A percentile compares a stretch with the other conserved stretches of the same genome.
These are phyloP conservation scores for Physella acuta DNA, from an alignment of 1,140 invertebrate genomes.

Conservation along the genomic window DNA sequence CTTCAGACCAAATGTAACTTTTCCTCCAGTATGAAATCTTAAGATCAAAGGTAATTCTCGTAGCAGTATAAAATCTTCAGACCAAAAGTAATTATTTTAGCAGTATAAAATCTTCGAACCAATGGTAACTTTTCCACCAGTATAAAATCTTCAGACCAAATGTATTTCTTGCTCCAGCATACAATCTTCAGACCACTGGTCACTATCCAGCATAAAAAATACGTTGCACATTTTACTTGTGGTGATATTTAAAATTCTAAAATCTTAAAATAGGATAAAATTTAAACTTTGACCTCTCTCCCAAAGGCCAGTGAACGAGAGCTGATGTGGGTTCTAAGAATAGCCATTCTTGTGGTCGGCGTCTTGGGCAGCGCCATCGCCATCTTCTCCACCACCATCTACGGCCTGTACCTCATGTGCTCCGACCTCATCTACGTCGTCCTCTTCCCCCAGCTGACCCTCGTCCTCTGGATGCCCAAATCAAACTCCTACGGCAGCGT, in stretches of 20 bases:
- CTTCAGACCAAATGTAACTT: not conserved
- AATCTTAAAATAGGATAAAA: too few relatives aligned
- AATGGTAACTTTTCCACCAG: not conserved
- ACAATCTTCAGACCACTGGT: not conserved
- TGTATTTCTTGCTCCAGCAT: not conserved
- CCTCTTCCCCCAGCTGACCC: conserved; percentile 44
- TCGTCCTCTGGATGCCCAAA: conserved; percentile 56
- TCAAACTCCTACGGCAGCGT: conserved; percentile 92
- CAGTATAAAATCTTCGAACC: too few relatives aligned
- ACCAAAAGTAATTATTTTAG: too few relatives aligned
- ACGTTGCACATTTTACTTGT: conserved; percentile 1
- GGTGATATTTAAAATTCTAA: too few relatives aligned
- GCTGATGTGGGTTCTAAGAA: conserved; percentile 42
- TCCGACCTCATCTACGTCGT: conserved; percentile 43
- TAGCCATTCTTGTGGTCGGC: conserved; percentile 34
- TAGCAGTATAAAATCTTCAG: too few relatives aligned
- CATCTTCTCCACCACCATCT: conserved; percentile 36
- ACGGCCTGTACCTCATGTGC: conserved; percentile 43
- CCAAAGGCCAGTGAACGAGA: conserved; percentile 42
- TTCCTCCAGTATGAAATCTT: not conserved
- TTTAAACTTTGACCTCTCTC: too few relatives aligned
- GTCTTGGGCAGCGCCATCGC: conserved; percentile 42
- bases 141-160: too few relatives aligned
- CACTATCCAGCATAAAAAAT: conserved; percentile 6
- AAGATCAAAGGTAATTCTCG: not conserved